phyloP scores from a whole-genome alignment of 2,797 vertebrate genomes.

The Poeciliopsis turneri region DNA sequence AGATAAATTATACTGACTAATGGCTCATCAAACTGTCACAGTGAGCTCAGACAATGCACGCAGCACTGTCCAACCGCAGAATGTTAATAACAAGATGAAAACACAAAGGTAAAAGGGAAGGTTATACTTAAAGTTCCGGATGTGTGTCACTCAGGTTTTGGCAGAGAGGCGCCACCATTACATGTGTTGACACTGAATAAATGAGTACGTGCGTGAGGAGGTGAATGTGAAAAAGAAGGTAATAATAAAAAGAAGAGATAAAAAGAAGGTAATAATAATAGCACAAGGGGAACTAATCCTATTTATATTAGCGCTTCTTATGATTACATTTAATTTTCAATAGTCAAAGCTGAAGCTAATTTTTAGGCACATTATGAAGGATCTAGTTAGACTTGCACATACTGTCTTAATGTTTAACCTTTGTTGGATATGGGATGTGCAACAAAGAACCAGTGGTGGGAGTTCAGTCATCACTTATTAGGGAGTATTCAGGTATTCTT shows the following conservation, averaged over 20 bases:
- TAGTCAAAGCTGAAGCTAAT: background rate
- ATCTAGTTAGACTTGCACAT: background rate
- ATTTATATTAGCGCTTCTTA: background rate
- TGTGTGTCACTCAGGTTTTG: slow-evolving; percentile 33
- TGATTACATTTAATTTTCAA: background rate
- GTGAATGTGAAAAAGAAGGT: background rate
- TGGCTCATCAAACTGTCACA: slow-evolving; percentile 74
- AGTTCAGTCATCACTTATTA: background rate
- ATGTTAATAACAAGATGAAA: slow-evolving; percentile 39
- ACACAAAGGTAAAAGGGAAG: slow-evolving; percentile 26
- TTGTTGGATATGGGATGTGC: background rate
- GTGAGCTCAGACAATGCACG: slow-evolving; percentile 46
- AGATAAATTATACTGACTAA: slow-evolving; percentile 71
- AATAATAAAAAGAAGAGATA: background rate
- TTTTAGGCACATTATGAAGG: background rate
- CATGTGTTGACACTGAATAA: background rate
- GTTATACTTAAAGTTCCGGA: slow-evolving; percentile 54
- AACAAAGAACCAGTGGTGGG: background rate
- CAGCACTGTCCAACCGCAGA: slow-evolving; percentile 36
- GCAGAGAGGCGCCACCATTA: background rate
- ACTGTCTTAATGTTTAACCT: background rate
- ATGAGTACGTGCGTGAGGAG: background rate
- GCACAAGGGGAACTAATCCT: no score
- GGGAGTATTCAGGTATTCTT: background rate
- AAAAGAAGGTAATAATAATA: background rate